Conservation (phyloP, 1,140 invertebrate species). For the Battus philenor region DNA sequence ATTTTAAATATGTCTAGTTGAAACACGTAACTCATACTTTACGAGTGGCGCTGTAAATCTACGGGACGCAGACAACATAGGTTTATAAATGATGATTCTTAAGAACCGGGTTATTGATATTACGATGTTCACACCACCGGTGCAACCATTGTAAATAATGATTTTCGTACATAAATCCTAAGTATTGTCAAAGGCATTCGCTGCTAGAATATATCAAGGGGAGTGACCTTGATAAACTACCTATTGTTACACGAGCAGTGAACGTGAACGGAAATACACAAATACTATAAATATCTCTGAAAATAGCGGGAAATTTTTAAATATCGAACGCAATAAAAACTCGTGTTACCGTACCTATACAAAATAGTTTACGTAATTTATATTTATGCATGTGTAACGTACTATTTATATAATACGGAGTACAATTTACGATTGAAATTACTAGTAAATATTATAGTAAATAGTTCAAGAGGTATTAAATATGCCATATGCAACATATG, state of each 20-base stretch:
- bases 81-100: slow-evolving; percentile 38
- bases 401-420: too few relatives aligned
- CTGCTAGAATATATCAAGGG: slow-evolving; percentile 16
- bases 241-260: slow-evolving; percentile 9
- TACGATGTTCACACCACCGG: slow-evolving; percentile 40
- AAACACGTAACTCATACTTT: slow-evolving; percentile 21
- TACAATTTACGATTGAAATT: too few relatives aligned
- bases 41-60: slow-evolving; percentile 26
- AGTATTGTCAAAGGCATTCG: slow-evolving; percentile 27
- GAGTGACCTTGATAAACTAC: slow-evolving; percentile 16
- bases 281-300: not conserved
- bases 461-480: too few relatives aligned
- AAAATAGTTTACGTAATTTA: too few relatives aligned
- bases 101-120: slow-evolving; percentile 40
- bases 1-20: slow-evolving; percentile 9
- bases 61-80: slow-evolving; percentile 20
- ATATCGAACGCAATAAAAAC: too few relatives aligned
- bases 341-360: too few relatives aligned
- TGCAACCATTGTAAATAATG: slow-evolving; percentile 34
- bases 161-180: slow-evolving; percentile 34
- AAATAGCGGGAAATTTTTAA: too few relatives aligned
- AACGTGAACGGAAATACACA: slow-evolving; percentile 1
- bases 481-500: too few relatives aligned
- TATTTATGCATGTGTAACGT: too few relatives aligned
- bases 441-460: too few relatives aligned